A percentile compares a stretch with the other conserved stretches of the same genome.
Evolutionary conservation across 2,113 vertebrate genomes (phyloP).

Genomic region (Agapornis roseicollis): DNA sequence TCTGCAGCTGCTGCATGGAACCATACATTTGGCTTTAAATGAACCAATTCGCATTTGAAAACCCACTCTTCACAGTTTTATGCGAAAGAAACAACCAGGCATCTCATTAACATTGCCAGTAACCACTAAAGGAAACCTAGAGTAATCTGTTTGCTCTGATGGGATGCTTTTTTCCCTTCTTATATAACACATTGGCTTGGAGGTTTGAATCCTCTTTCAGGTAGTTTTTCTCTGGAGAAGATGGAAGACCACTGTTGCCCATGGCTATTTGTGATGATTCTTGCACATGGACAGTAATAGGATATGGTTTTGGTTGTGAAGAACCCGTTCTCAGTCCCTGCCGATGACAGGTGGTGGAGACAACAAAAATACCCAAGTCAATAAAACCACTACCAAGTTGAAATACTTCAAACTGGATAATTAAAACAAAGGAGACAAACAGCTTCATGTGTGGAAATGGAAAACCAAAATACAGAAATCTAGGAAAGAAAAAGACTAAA

Average conservation of each 20-base stretch:
- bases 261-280: neutral
- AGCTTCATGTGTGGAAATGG: neutral
- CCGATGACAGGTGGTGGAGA: neutral
- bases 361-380: conserved; percentile 36
- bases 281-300: neutral
- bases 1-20: neutral
- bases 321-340: neutral
- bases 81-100: conserved; percentile 2
- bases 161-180: neutral
- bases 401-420: conserved; percentile 9
- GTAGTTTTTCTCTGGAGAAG: neutral
- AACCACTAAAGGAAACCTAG: neutral
- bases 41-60: neutral
- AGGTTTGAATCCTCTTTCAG: neutral
- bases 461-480: conserved; percentile 10
- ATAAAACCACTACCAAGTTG: neutral
- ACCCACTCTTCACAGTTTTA: neutral
- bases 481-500: neutral
- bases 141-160: neutral
- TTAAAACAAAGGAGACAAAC: neutral
- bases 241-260: neutral
- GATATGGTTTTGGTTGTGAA: neutral
- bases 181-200: neutral
- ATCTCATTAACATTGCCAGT: conserved; percentile 4
- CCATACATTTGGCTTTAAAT: neutral